phyloP scores from a whole-genome alignment of 2,797 vertebrate species.

The Macrochelys suwanniensis region DNA sequence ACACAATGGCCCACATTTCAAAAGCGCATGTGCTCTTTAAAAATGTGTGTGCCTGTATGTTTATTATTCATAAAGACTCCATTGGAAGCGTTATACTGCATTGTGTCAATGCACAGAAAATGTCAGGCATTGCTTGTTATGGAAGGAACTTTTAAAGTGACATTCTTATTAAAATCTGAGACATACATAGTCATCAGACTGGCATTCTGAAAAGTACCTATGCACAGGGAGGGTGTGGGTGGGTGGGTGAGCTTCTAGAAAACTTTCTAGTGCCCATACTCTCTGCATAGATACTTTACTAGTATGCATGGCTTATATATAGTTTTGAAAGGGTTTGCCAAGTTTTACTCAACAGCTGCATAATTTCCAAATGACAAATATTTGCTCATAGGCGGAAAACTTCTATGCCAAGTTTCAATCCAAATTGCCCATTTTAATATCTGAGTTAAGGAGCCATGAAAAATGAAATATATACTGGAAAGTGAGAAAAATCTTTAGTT shows the following conservation, averaged over 20 bases:
- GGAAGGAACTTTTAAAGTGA: background rate
- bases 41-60: background rate
- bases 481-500: conserved; percentile 9
- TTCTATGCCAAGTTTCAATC: conserved; percentile 73
- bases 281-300: background rate
- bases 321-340: conserved; percentile 47
- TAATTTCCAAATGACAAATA: conserved; percentile 77
- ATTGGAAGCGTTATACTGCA: background rate
- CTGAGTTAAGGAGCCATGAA: conserved; percentile 51
- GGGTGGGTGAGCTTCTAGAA: background rate
- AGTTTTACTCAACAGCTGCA: conserved; percentile 52
- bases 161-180: background rate
- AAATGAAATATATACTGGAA: conserved; percentile 58
- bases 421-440: conserved; percentile 61
- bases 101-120: conserved; percentile 5
- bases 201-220: background rate
- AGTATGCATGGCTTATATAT: background rate
- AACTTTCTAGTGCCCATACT: accelerated
- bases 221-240: accelerated
- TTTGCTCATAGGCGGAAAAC: conserved; percentile 72
- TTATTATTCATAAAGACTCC: background rate
- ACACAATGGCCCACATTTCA: background rate
- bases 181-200: background rate
- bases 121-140: background rate
- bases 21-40: background rate